A percentile compares a stretch with the other conserved stretches of the same genome.
These are phyloP conservation scores for Agrilus cyanescens DNA, from an alignment of 2,888 invertebrate species.

Conservation along the genomic window DNA sequence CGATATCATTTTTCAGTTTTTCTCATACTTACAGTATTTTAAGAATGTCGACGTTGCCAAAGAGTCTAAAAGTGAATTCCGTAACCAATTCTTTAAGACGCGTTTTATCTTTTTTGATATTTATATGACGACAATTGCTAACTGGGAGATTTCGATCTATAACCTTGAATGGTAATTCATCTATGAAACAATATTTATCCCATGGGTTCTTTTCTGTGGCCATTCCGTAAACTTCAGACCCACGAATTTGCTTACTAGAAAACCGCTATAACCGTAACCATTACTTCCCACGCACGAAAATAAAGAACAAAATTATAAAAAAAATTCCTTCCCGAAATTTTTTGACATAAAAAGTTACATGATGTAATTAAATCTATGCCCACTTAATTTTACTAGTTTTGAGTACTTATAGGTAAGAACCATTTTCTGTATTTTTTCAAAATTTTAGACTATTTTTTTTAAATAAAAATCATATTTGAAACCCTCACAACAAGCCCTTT, in stretches of 20 bases:
- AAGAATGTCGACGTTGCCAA: conserved; percentile 25
- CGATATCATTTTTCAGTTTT: neutral
- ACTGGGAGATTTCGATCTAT: conserved; percentile 40
- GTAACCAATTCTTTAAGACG: conserved; percentile 20
- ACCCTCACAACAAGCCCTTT: too few species aligned
- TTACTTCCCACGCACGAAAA: too few species aligned
- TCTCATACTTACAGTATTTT: conserved; percentile 23
- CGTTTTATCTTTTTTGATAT: conserved; percentile 22
- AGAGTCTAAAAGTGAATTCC: conserved; percentile 23
- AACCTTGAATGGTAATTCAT: conserved; percentile 6
- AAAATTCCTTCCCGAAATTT: too few species aligned
- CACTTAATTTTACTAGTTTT: too few species aligned
- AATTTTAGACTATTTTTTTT: too few species aligned
- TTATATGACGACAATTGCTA: conserved; percentile 37
- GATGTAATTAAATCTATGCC: too few species aligned
- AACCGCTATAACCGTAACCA: too few species aligned
- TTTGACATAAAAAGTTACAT: too few species aligned
- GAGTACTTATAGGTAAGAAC: too few species aligned
- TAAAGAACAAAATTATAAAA: too few species aligned
- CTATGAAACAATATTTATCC: neutral
- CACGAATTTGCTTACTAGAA: neutral
- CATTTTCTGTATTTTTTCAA: too few species aligned
- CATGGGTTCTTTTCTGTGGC: neutral
- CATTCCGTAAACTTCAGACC: neutral
- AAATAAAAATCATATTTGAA: too few species aligned